Evolutionary conservation across 2,888 invertebrate species (phyloP).

Genomic region (Cantharis flavilabris): DNA sequence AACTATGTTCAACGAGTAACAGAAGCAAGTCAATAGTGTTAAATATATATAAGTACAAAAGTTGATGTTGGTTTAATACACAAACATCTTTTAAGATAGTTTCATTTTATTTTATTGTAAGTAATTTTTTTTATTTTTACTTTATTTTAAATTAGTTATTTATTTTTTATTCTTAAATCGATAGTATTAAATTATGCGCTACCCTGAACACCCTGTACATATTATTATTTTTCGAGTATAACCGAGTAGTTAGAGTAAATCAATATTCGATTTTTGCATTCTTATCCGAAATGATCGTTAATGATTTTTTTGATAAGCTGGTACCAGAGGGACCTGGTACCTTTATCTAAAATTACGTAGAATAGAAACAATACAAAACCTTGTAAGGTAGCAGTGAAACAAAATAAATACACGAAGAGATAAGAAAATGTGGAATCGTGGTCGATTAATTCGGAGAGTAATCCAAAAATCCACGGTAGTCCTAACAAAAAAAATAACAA

Average conservation of each 20-base stretch:
- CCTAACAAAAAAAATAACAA: slow-evolving; percentile 65
- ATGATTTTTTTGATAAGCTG: not conserved
- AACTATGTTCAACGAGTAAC: slow-evolving; percentile 11
- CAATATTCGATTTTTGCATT: not conserved
- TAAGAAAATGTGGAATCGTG: slow-evolving; percentile 38
- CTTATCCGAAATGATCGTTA: not conserved
- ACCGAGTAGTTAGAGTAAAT: too few species aligned
- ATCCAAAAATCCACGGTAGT: slow-evolving; percentile 65
- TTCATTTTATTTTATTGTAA: not conserved
- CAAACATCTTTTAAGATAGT: not conserved
- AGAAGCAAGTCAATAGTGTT: not conserved
- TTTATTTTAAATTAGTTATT: not conserved
- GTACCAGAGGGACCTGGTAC: slow-evolving; percentile 62
- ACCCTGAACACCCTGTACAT: not conserved
- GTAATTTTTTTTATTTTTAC: not conserved
- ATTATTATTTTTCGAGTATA: not conserved
- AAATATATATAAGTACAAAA: not conserved
- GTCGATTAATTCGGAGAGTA: slow-evolving; percentile 55
- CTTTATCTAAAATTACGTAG: slow-evolving; percentile 64
- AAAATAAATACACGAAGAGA: slow-evolving; percentile 58
- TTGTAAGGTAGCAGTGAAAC: slow-evolving; percentile 61
- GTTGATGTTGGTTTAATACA: not conserved
- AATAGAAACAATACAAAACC: slow-evolving; percentile 67
- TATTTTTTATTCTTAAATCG: not conserved
- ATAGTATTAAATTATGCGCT: too few species aligned